Percentiles rank a stretch among this genome's conserved stretches.
Evolutionary conservation across 2,888 invertebrate species (phyloP).

Genomic region (Amorpha juglandis): DNA sequence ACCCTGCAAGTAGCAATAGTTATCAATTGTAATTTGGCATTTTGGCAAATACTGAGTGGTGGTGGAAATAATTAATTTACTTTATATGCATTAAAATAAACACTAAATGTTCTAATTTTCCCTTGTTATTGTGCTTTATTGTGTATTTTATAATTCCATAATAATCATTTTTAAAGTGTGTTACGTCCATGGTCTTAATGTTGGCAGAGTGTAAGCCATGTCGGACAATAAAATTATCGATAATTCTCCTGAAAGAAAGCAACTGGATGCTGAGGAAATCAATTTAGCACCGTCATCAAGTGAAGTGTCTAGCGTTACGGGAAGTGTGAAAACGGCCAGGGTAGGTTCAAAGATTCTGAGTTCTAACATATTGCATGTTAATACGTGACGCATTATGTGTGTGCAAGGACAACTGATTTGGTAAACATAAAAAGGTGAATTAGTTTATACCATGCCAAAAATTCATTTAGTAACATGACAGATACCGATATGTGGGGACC

Average conservation of each 20-base stretch:
- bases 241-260: slow-evolving; percentile 64
- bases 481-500: too few relatives aligned
- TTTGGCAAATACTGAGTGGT: slow-evolving; percentile 60
- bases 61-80: slow-evolving; percentile 61
- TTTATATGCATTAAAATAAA: neutral
- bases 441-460: too few relatives aligned
- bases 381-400: slow-evolving; percentile 18
- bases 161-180: slow-evolving; percentile 36
- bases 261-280: slow-evolving; percentile 58
- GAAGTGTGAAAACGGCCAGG: slow-evolving; percentile 64
- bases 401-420: slow-evolving; percentile 14
- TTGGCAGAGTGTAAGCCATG: slow-evolving; percentile 69
- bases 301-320: slow-evolving; percentile 66
- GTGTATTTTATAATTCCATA: slow-evolving; percentile 33
- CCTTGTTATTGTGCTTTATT: slow-evolving; percentile 30
- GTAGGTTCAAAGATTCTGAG: slow-evolving; percentile 4
- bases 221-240: slow-evolving; percentile 75
- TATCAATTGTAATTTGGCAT: too few relatives aligned
- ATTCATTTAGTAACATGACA: too few relatives aligned
- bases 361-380: slow-evolving; percentile 1
- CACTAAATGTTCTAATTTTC: slow-evolving; percentile 30
- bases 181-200: slow-evolving; percentile 60
- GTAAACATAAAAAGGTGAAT: slow-evolving; percentile 18
- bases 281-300: slow-evolving; percentile 66
- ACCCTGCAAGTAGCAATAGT: too few relatives aligned